Conservation (phyloP, 2,888 invertebrate species). For the Synanthedon myopaeformis region DNA sequence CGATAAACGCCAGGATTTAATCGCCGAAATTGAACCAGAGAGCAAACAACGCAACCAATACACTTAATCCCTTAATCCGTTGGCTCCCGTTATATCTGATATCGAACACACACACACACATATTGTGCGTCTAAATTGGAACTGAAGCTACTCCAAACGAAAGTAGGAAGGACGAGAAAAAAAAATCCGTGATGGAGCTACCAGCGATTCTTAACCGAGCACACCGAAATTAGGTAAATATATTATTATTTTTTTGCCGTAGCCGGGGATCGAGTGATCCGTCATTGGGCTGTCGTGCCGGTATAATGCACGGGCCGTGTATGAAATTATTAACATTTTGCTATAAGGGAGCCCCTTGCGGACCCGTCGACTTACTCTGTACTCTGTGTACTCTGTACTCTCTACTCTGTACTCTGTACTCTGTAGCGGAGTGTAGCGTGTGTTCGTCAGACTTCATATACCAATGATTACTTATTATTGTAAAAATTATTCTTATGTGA, state of each 20-base stretch:
- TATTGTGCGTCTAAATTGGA: no score
- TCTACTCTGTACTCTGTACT: no score
- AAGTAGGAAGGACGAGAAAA: no score
- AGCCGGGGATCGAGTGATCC: conserved; percentile 21
- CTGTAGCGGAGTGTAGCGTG: no score
- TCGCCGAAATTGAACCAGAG: conserved; percentile 39
- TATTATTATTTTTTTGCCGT: conserved; percentile 1
- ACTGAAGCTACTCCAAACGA: no score
- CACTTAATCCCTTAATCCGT: conserved; percentile 38
- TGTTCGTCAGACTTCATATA: background rate
- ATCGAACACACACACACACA: no score
- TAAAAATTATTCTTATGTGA: background rate
- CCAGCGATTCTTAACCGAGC: background rate
- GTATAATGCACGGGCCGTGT: conserved; percentile 41
- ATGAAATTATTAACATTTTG: conserved; percentile 35
- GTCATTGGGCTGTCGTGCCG: conserved; percentile 28
- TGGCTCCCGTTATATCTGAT: conserved; percentile 19
- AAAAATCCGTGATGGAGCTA: background rate
- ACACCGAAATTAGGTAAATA: background rate
- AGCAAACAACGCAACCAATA: conserved; percentile 36
- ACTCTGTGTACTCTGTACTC: no score
- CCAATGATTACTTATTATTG: background rate
- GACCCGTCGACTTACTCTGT: background rate
- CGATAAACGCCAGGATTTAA: conserved; percentile 2
- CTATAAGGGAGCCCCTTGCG: background rate